These are phyloP conservation scores for Crocuta crocuta DNA, from an alignment of 2,113 vertebrate genomes.

Conservation along the genomic window DNA sequence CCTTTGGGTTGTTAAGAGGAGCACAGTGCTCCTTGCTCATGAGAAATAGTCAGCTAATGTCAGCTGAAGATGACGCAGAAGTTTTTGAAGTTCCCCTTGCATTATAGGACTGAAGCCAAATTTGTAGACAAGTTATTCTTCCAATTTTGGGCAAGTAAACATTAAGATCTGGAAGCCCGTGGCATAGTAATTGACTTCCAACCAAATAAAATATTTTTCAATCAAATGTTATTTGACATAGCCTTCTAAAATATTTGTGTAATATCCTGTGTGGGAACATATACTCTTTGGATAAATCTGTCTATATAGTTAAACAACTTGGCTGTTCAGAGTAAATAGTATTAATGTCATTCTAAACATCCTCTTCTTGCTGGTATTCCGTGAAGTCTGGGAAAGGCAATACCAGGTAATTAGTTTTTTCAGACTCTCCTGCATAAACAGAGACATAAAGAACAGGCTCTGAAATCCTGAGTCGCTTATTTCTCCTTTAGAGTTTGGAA, in stretches of 20 bases:
- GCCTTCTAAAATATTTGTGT: constrained; percentile 80
- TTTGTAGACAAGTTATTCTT: constrained; percentile 54
- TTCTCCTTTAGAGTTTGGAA: constrained; percentile 82
- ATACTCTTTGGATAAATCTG: constrained; percentile 74
- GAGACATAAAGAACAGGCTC: constrained; percentile 83
- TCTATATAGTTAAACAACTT: constrained; percentile 80
- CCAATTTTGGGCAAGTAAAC: constrained; percentile 74
- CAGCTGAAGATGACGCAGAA: constrained; percentile 4
- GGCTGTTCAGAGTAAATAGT: constrained; percentile 82
- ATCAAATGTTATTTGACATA: constrained; percentile 79
- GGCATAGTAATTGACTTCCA: constrained; percentile 73
- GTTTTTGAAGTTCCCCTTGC: constrained; percentile 16
- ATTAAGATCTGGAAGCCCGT: constrained; percentile 73
- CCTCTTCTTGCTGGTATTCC: constrained; percentile 73
- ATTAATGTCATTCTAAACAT: constrained; percentile 85
- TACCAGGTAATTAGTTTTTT: constrained; percentile 82
- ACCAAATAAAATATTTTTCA: constrained; percentile 82
- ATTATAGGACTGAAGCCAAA: constrained; percentile 46
- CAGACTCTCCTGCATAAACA: constrained; percentile 80
- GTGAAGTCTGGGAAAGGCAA: constrained; percentile 82
- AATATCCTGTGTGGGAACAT: constrained; percentile 76
- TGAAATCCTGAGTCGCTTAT: constrained; percentile 81
- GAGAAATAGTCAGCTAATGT: constrained; percentile 47
- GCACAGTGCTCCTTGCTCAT: background rate
- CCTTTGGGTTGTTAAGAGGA: constrained; percentile 13